These are phyloP conservation scores for Siderastrea siderea DNA, from an alignment of 92 coral and sea anemone genomes.

Conservation along the genomic window DNA sequence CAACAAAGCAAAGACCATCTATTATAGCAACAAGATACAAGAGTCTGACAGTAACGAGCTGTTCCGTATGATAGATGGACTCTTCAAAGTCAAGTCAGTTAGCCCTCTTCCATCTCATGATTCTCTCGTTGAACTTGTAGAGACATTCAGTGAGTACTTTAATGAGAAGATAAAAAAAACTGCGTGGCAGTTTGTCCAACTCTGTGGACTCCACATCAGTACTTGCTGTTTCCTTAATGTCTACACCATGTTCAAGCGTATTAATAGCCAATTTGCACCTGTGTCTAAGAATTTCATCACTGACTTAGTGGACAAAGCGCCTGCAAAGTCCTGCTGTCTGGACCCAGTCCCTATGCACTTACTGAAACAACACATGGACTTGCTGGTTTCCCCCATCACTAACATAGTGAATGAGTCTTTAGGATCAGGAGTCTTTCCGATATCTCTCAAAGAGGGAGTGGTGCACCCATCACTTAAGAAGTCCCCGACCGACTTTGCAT, in stretches of 20 bases:
- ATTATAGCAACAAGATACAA: not conserved
- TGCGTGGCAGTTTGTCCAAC: too few relatives aligned
- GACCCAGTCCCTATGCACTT: constrained; percentile 65
- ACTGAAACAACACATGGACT: constrained; percentile 34
- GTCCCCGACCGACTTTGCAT: too few relatives aligned
- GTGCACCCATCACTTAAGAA: too few relatives aligned
- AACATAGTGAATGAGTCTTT: constrained; percentile 33
- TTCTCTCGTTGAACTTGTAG: not conserved
- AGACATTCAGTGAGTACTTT: constrained; percentile 2
- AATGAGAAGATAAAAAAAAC: not conserved
- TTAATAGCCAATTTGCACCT: constrained; percentile 40
- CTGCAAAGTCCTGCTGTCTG: constrained; percentile 65
- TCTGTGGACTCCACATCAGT: too few relatives aligned
- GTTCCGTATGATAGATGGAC: not conserved
- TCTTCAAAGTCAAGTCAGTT: not conserved
- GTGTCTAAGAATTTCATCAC: constrained; percentile 26
- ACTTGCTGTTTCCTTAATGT: too few relatives aligned
- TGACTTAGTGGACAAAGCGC: constrained; percentile 40
- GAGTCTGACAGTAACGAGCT: not conserved
- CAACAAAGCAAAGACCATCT: not conserved
- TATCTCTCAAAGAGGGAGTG: too few relatives aligned
- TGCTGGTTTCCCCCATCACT: constrained; percentile 41
- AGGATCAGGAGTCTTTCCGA: too few relatives aligned
- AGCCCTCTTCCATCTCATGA: constrained; percentile 8
- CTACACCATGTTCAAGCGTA: constrained; percentile 32